A percentile compares a stretch with the other conserved stretches of the same genome.
phyloP scores from a whole-genome alignment of 2,113 vertebrate species.

The Synodontis membranacea region DNA sequence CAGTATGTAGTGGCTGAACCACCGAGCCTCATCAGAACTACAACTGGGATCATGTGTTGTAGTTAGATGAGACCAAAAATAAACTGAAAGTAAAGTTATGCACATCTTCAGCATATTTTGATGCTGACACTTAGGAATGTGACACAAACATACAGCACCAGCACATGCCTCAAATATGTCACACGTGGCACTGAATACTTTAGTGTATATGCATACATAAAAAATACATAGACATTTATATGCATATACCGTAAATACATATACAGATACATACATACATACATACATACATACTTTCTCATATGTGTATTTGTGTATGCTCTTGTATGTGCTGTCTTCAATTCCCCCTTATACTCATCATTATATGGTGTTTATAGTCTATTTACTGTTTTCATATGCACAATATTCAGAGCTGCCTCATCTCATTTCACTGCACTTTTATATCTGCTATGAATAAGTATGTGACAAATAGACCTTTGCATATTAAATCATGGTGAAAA shows the following conservation, averaged over 20 bases:
- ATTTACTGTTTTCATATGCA: too few relatives aligned
- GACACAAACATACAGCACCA: not conserved
- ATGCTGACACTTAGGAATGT: too few relatives aligned
- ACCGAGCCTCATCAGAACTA: not conserved
- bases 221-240: too few relatives aligned
- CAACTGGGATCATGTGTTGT: not conserved
- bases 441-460: too few relatives aligned
- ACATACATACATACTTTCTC: not conserved
- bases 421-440: too few relatives aligned
- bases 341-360: not conserved
- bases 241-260: too few relatives aligned
- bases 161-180: not conserved
- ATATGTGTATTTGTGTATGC: not conserved
- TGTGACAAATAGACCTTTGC: not conserved
- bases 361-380: not conserved
- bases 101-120: not conserved
- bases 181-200: not conserved
- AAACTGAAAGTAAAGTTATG: too few relatives aligned
- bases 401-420: too few relatives aligned
- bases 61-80: not conserved
- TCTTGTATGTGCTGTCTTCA: too few relatives aligned
- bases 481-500: not conserved
- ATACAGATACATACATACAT: too few relatives aligned
- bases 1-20: not conserved
- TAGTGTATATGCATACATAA: not conserved